Conservation (phyloP, 2,113 vertebrate genomes). For the human (Homo sapiens) region DNA sequence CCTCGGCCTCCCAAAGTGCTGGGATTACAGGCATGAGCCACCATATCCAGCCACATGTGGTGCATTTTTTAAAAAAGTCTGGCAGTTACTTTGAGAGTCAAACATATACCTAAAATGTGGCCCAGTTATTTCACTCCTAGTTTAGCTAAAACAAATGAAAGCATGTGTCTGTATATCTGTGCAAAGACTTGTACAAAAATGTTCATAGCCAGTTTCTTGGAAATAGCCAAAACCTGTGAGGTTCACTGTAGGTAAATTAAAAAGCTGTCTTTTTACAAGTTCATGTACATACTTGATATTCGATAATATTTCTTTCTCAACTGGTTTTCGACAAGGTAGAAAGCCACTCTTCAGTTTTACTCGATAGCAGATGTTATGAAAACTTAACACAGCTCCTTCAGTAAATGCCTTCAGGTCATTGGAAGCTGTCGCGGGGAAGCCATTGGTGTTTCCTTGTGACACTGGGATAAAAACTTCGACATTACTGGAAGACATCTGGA, state of each 20-base stretch:
- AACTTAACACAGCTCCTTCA: conserved; percentile 73
- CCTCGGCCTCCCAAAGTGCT: no score
- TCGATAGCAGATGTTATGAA: conserved; percentile 84
- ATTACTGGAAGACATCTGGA: conserved; percentile 49
- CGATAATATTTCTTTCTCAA: conserved; percentile 80
- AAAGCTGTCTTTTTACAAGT: background rate
- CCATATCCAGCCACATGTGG: no score
- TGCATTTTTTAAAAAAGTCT: background rate
- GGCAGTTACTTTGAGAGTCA: background rate
- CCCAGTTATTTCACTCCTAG: background rate
- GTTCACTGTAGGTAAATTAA: background rate
- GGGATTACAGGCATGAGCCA: no score
- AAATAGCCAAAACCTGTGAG: background rate
- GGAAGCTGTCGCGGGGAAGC: background rate
- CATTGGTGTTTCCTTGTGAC: conserved; percentile 64
- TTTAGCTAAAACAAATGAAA: conserved; percentile 42
- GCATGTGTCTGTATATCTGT: background rate
- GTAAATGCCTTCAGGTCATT: fast-evolving
- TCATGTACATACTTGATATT: conserved; percentile 82
- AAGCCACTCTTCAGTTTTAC: conserved; percentile 82
- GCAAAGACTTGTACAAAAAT: background rate
- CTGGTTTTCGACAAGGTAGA: conserved; percentile 62
- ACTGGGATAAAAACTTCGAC: conserved; percentile 71
- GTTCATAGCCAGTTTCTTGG: background rate
- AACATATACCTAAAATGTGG: background rate